Evolutionary conservation across 2,113 vertebrate genomes (phyloP).

Genomic region (Blennius ocellaris): DNA sequence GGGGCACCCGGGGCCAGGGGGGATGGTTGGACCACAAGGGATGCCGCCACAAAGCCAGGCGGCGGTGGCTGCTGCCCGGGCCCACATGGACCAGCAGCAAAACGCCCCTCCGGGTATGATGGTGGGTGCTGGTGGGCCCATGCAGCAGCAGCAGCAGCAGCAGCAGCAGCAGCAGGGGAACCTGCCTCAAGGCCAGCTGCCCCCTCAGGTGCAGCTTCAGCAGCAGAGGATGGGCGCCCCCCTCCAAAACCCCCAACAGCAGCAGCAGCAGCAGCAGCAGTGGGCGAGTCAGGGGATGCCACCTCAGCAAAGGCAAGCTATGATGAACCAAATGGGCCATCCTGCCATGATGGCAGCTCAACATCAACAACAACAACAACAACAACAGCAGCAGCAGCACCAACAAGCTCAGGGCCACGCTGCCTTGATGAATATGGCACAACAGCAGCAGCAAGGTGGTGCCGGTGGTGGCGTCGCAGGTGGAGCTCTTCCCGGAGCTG

Average conservation of each 20-base stretch:
- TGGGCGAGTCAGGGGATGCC: slow-evolving; percentile 79
- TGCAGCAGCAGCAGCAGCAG: slow-evolving; percentile 77
- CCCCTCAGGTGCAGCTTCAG: slow-evolving; percentile 81
- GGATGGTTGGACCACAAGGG: slow-evolving; percentile 83
- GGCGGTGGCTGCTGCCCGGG: slow-evolving; percentile 66
- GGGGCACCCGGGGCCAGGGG: slow-evolving; percentile 81
- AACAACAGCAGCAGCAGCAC: slow-evolving; percentile 76
- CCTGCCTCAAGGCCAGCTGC: slow-evolving; percentile 60
- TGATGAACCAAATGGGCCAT: slow-evolving; percentile 92
- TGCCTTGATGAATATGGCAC: slow-evolving; percentile 85
- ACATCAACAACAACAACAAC: slow-evolving; percentile 84
- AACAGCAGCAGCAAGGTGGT: slow-evolving; percentile 83
- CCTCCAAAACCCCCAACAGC: slow-evolving; percentile 73
- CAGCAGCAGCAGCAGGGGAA: slow-evolving; percentile 77
- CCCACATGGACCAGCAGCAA: slow-evolving; percentile 77
- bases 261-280: slow-evolving; percentile 80
- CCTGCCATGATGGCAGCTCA: slow-evolving; percentile 80
- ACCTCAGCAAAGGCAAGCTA: slow-evolving; percentile 87
- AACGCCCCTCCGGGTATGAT: slow-evolving; percentile 69
- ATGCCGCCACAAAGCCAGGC: slow-evolving; percentile 77
- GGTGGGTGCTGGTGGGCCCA: slow-evolving; percentile 80
- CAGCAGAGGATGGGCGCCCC: slow-evolving; percentile 86
- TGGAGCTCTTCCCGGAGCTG: slow-evolving; percentile 35
- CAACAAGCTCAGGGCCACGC: slow-evolving; percentile 82
- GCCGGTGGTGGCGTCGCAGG: slow-evolving; percentile 47